phyloP scores from a whole-genome alignment of 2,113 vertebrate genomes.

The Zosterops lateralis region DNA sequence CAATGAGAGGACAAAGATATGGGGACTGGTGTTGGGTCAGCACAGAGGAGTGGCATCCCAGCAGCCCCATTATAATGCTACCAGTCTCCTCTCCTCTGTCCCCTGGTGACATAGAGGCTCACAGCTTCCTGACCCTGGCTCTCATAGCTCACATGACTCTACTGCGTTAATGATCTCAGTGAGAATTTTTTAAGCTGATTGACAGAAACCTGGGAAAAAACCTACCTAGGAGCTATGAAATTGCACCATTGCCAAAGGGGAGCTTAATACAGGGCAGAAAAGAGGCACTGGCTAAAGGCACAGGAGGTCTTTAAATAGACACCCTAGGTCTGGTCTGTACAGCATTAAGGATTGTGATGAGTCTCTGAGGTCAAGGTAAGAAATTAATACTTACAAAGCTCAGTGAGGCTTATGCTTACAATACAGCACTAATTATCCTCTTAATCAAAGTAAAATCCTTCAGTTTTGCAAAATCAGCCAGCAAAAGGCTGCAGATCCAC shows the following conservation, averaged over 20 bases:
- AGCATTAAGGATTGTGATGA: neutral
- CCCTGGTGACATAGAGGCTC: neutral
- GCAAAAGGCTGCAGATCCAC: neutral
- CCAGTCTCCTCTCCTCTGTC: neutral
- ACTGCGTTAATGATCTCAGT: slow-evolving; percentile 27
- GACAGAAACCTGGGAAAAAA: slow-evolving; percentile 11
- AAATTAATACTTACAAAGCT: slow-evolving; percentile 1
- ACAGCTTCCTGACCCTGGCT: slow-evolving; percentile 1
- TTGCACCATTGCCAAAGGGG: neutral
- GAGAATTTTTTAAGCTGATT: slow-evolving; percentile 48
- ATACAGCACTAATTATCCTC: slow-evolving; percentile 21
- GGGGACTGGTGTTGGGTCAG: neutral
- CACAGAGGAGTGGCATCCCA: rapidly evolving
- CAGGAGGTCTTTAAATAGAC: neutral
- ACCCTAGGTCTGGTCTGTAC: neutral
- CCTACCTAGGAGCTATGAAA: neutral
- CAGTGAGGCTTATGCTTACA: neutral
- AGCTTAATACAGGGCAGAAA: neutral
- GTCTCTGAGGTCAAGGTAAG: slow-evolving; percentile 1
- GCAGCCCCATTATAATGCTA: neutral
- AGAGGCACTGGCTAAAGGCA: neutral
- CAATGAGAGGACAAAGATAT: neutral
- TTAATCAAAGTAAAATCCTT: slow-evolving; percentile 44
- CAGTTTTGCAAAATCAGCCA: slow-evolving; percentile 18
- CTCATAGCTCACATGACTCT: neutral